Evolutionary conservation across 2,113 vertebrate species (phyloP).

Genomic region (Leptodactylus fuscus): DNA sequence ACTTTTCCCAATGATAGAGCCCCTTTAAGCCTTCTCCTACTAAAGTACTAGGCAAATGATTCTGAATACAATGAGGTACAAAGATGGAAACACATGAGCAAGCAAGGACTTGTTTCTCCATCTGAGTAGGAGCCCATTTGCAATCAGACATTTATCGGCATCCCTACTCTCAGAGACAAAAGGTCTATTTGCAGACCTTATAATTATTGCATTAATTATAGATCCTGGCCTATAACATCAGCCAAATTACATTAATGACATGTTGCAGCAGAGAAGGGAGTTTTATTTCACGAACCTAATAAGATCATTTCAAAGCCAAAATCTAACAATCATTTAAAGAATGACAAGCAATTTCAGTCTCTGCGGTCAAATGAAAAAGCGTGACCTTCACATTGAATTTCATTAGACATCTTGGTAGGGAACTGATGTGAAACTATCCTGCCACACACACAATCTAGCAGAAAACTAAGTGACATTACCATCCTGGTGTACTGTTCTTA

Average conservation of each 20-base stretch:
- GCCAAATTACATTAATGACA: slow-evolving; percentile 30
- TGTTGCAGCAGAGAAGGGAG: slow-evolving; percentile 34
- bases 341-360: not conserved
- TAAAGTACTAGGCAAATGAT: too few species aligned
- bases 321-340: slow-evolving; percentile 19
- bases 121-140: not conserved
- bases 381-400: not conserved
- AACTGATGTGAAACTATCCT: not conserved
- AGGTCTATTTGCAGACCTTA: slow-evolving; percentile 32
- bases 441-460: not conserved
- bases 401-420: not conserved
- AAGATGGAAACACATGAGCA: not conserved
- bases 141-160: slow-evolving; percentile 13
- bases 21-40: too few species aligned
- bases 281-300: slow-evolving; percentile 36
- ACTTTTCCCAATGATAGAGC: too few species aligned
- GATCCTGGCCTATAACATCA: not conserved
- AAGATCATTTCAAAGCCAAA: slow-evolving; percentile 14
- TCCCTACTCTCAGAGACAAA: slow-evolving; percentile 26
- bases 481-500: too few species aligned
- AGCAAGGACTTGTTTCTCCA: slow-evolving; percentile 19
- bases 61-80: not conserved
- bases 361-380: slow-evolving; percentile 12
- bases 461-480: not conserved
- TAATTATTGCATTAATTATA: slow-evolving; percentile 38